Percentiles rank a stretch among this genome's conserved stretches.
Conservation (phyloP, 23 tunicate species). For the Halocynthia roretzi region DNA sequence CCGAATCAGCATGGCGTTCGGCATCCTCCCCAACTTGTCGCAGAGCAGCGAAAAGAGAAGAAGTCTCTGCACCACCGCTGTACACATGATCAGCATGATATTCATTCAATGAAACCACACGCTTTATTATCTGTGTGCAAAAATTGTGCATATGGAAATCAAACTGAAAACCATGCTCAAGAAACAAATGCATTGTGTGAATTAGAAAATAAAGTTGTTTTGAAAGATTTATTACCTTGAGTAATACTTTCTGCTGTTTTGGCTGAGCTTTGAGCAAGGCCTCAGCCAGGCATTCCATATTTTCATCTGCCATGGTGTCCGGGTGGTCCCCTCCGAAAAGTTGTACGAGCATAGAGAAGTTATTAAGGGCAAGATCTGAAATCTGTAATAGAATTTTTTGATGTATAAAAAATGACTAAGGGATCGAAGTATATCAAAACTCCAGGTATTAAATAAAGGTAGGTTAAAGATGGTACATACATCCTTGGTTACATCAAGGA, state of each 20-base stretch:
- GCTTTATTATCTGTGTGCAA: conserved; percentile 44
- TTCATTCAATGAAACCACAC: conserved; percentile 67
- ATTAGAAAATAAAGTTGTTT: neutral
- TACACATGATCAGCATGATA: conserved; percentile 49
- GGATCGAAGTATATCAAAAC: too few relatives aligned
- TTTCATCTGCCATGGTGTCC: conserved; percentile 64
- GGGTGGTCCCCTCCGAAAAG: conserved; percentile 93
- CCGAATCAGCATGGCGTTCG: conserved; percentile 17
- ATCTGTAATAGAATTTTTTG: conserved; percentile 40
- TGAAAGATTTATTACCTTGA: conserved; percentile 35
- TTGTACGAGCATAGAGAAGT: conserved; percentile 80
- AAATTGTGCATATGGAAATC: neutral
- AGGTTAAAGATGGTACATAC: too few relatives aligned
- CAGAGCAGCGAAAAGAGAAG: conserved; percentile 5
- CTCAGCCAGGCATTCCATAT: conserved; percentile 72
- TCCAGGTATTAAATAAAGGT: too few relatives aligned
- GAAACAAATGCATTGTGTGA: neutral
- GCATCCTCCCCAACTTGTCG: conserved; percentile 5
- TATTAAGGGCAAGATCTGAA: conserved; percentile 64
- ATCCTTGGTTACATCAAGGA: too few relatives aligned
- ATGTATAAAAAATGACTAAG: too few relatives aligned
- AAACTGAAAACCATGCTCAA: neutral
- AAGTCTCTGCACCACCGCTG: neutral
- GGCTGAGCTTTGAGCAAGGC: conserved; percentile 40
- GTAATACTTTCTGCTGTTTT: conserved; percentile 55